Percentiles rank a stretch among this genome's conserved stretches.
Conservation (phyloP, 2,797 vertebrate species). For the Smutsia gigantea region DNA sequence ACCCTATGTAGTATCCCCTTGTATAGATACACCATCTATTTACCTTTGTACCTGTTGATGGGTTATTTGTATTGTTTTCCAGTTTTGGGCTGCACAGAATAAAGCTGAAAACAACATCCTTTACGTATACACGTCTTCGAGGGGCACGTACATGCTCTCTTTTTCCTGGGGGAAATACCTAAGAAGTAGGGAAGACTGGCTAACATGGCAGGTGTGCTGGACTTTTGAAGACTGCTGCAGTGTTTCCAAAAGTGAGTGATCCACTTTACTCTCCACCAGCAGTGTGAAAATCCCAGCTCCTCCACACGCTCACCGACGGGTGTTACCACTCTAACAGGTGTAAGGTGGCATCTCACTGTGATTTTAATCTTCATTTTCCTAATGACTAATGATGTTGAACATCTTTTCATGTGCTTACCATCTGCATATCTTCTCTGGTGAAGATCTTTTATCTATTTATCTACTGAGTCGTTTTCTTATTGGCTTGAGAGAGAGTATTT, state of each 20-base stretch:
- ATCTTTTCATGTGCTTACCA: not conserved
- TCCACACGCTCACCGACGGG: not conserved
- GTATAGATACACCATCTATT: not conserved
- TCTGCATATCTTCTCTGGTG: not conserved
- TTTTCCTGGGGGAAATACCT: not conserved
- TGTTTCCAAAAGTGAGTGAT: not conserved
- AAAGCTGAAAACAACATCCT: not conserved
- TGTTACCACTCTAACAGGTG: not conserved
- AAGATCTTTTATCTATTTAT: not conserved
- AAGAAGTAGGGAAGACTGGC: not conserved
- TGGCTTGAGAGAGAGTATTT: not conserved
- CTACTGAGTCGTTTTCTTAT: not conserved
- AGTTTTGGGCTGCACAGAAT: not conserved
- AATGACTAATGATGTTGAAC: not conserved
- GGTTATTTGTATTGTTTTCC: not conserved
- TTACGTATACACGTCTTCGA: not conserved
- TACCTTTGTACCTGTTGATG: not conserved
- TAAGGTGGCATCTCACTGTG: not conserved
- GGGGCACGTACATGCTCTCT: not conserved
- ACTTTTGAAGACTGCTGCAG: not conserved
- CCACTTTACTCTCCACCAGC: not conserved
- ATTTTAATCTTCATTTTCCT: not conserved
- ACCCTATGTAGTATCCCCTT: not conserved
- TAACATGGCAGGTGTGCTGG: not conserved
- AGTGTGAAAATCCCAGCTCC: not conserved